Base-by-base conservation (phyloP, 2,797 vertebrate genomes). In the Pseudomugil gertrudae region DNA sequence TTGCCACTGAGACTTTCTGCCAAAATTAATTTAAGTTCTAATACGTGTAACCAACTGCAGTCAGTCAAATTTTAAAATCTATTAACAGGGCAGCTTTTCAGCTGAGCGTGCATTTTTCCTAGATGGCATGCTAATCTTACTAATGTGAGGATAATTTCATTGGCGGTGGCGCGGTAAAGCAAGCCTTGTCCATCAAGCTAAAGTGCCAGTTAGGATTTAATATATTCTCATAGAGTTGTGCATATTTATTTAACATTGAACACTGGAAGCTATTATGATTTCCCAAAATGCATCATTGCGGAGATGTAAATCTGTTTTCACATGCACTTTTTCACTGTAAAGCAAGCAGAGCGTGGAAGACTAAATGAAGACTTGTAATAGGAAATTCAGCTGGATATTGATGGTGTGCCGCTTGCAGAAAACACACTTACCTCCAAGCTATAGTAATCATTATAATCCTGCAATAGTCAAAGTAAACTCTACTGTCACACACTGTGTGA, bases 11-110 rank as follows among this genome's bases (percentile, higher is more conserved):
- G 83, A 76, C 74, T 63, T 68, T 84, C 69, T 72, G 73, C 57
- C 68, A 69, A 78, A 73, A 64, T 60, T 82, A 85, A 88, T 83
- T 88, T 63, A 59, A 43, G 33, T 52, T 77, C 48, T 83, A 77
- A 84, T 78, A 64, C 58, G 80, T 80, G 78, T 83, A 69, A 82
- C 80, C 71, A 70, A 69, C 56, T 51, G 68, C 57, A 82, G 63
- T 89, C 84, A 84, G 74, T 89, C 79, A 84, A 57, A 80, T 84
- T 74, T 83, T 35, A 58, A 69, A 69, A 85, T 80, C 55, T 60
- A 85, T 80, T 83, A 72, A 72, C 33, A 43, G 58, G 51, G 48
- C 55, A 53, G 43, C 59, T 85, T 79, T 74, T 75, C 50, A 79
- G 17, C 47, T 58, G 60, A 69, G 63, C 43, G 57, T 55, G 79